These are phyloP conservation scores for Hirudo medicinalis DNA, from an alignment of 1,140 invertebrate species.

Conservation along the genomic window DNA sequence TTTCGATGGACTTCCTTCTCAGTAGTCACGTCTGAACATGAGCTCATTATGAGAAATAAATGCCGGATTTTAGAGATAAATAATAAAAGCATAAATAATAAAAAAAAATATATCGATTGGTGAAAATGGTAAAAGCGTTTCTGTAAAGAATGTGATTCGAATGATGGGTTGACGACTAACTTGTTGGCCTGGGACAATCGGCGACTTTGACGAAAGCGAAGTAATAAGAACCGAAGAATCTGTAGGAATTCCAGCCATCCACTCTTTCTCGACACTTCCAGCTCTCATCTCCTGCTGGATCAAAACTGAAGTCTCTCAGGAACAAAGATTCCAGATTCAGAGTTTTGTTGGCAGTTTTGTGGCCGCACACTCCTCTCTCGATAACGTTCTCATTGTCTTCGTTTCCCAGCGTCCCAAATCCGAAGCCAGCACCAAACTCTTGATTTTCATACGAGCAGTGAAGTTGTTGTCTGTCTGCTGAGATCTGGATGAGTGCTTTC, in stretches of 20 bases:
- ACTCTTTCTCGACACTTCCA: constrained; percentile 3
- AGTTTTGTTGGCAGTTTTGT: constrained; percentile 7
- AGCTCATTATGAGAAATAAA: no score
- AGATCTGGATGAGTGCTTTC: constrained; percentile 11
- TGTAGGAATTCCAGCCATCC: constrained; percentile 17
- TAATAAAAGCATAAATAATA: no score
- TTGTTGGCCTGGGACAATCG: constrained; percentile 13
- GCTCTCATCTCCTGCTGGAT: constrained; percentile 15
- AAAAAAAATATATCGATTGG: no score
- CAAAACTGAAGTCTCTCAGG: constrained; percentile 18
- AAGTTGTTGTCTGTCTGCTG: constrained; percentile 22
- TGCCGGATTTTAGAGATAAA: no score
- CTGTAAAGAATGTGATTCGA: no score
- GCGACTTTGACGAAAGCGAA: constrained; percentile 20
- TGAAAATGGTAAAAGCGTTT: no score
- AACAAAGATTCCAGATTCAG: constrained; percentile 17
- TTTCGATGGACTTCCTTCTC: no score
- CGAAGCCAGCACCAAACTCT: no score
- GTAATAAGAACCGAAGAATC: constrained; percentile 21
- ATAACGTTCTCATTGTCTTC: constrained; percentile 3
- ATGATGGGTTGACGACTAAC: background rate
- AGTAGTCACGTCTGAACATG: no score
- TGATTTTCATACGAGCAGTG: constrained; percentile 6
- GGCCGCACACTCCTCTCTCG: constrained; percentile 19
- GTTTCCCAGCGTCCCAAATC: no score